Base-by-base conservation (phyloP, 2,113 vertebrate genomes). In the Neogobius melanostomus region DNA sequence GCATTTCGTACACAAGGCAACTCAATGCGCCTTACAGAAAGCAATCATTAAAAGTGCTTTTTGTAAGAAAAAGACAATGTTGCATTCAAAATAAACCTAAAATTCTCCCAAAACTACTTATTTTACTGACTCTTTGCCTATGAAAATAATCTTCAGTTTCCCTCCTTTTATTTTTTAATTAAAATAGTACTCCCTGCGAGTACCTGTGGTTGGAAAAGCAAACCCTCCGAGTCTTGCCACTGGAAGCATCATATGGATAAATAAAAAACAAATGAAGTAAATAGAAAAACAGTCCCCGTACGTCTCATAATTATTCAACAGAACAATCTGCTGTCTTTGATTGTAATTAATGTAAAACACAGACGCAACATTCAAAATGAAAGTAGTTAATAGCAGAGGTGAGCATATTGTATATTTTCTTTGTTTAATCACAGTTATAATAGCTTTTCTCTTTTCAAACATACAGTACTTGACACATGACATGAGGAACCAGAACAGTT, bases 171-270 rank as follows among this genome's bases (percentile, higher is more conserved):
- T 28, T 28, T 28, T 28, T 28, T 3, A 28, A 28, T 28, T 2
- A 3, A 28, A 2, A 28, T 28, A 28, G 28, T 28, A n/a, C n/a
- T n/a, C n/a, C n/a, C n/a, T n/a, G n/a, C 28, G 28, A 28, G 28
- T 28, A 28, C 28, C 28, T 3, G 28, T 28, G 28, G 3, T 28
- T 28, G 28, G 28, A 28, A 28, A 28, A 28, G 28, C 28, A 28
- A 28, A 28, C 28, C 28, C 28, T 28, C 28, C 28, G 3, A 28
- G 28, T 62, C 49, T 46, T 48, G 79, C 66, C 36, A 61, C 68
- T 52, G 47, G 52, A 21, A 12, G 54, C 12, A 64, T 61, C 67
- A 64, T 56, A n/a, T 50, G 49, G 17, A 42, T 44, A 67, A 68
- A 57, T 57, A 28, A 47, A 11, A 64, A 7, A 64, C 6, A 56